A percentile compares a stretch with the other conserved stretches of the same genome.
Evolutionary conservation across 2,888 invertebrate species (phyloP).

Genomic region (Scaptomyza tumidula): DNA sequence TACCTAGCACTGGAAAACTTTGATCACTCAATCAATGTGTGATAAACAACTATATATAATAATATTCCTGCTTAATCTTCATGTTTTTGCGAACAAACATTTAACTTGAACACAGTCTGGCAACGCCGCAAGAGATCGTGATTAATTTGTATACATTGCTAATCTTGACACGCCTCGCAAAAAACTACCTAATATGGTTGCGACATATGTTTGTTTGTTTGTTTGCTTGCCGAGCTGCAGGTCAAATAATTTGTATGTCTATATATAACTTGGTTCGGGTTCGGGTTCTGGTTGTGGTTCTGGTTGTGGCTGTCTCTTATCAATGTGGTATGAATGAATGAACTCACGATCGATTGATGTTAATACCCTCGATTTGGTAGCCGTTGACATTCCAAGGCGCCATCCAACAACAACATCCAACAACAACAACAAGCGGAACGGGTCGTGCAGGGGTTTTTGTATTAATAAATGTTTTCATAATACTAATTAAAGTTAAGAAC

Average conservation of each 20-base stretch:
- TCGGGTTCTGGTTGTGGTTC: not conserved
- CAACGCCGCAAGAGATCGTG: slow-evolving; percentile 7
- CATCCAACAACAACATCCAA: slow-evolving; percentile 17
- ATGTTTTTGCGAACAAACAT: not conserved
- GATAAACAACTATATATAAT: not conserved
- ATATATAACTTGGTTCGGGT: slow-evolving; percentile 12
- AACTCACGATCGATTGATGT: slow-evolving; percentile 71
- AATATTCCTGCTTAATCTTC: too few relatives aligned
- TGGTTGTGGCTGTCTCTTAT: slow-evolving; percentile 57
- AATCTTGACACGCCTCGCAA: slow-evolving; percentile 28
- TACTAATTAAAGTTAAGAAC: slow-evolving; percentile 65
- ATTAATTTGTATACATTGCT: slow-evolving; percentile 38
- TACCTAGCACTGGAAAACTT: slow-evolving; percentile 2
- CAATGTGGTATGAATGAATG: slow-evolving; percentile 71
- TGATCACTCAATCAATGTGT: slow-evolving; percentile 4
- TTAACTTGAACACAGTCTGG: not conserved
- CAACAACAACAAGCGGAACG: not conserved
- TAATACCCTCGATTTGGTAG: slow-evolving; percentile 67
- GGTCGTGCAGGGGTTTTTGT: slow-evolving; percentile 13
- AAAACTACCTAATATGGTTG: slow-evolving; percentile 40
- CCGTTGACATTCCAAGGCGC: slow-evolving; percentile 70
- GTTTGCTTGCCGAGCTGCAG: slow-evolving; percentile 5
- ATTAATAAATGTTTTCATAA: slow-evolving; percentile 65
- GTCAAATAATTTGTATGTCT: slow-evolving; percentile 23
- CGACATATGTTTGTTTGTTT: slow-evolving; percentile 31